Conservation (phyloP, 2,888 invertebrate genomes). For the Agrilus mali region DNA sequence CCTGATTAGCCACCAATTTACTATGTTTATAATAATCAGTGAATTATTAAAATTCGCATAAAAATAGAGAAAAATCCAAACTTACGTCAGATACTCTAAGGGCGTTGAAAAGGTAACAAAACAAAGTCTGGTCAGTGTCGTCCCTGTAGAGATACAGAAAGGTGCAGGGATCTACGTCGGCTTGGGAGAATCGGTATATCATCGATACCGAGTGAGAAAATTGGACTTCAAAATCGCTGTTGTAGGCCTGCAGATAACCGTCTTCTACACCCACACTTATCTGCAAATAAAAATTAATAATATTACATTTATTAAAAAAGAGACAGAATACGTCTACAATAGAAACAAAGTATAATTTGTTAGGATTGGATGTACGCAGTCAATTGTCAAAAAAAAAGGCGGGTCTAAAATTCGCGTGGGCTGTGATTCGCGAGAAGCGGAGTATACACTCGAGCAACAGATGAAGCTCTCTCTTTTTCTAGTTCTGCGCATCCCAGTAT, state of each 20-base stretch:
- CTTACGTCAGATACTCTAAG: conserved; percentile 56
- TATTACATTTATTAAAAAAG: too few relatives aligned
- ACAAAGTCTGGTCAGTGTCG: conserved; percentile 57
- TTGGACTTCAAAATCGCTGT: conserved; percentile 56
- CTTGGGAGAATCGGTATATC: conserved; percentile 40
- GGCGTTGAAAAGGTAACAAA: conserved; percentile 62
- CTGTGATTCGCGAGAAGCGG: too few relatives aligned
- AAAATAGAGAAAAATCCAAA: conserved; percentile 14
- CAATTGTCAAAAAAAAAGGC: too few relatives aligned
- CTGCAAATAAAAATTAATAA: conserved; percentile 36
- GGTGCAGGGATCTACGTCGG: conserved; percentile 34
- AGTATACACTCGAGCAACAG: too few relatives aligned
- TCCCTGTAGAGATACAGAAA: conserved; percentile 64
- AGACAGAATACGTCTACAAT: too few relatives aligned
- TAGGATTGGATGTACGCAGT: too few relatives aligned
- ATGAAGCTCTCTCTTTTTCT: too few relatives aligned
- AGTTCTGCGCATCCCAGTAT: too few relatives aligned
- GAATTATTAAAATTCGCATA: background rate
- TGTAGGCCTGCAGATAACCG: conserved; percentile 54
- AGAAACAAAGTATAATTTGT: too few relatives aligned
- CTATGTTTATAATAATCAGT: too few relatives aligned
- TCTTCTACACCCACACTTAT: conserved; percentile 60
- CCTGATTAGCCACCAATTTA: too few relatives aligned
- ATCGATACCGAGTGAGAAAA: conserved; percentile 51
- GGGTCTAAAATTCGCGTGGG: too few relatives aligned